Conservation (phyloP, 2,113 vertebrate species). For the Irena cyanogastra region DNA sequence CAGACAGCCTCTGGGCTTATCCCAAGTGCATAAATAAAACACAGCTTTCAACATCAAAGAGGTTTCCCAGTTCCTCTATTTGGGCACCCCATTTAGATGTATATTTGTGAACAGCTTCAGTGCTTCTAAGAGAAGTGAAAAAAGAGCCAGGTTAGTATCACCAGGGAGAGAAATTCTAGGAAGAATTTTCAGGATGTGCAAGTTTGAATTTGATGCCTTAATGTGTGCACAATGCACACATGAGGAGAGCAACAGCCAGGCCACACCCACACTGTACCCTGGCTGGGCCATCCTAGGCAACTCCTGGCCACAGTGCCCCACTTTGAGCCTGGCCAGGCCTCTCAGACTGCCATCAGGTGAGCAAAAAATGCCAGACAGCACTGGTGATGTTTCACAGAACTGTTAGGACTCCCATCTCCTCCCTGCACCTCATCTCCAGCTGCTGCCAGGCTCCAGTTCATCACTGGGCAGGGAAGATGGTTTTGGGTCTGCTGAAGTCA, state of each 20-base stretch:
- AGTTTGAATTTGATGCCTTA: background rate
- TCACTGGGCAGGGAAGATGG: background rate
- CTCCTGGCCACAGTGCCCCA: background rate
- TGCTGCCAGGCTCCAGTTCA: background rate
- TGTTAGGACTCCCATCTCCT: background rate
- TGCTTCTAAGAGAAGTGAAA: background rate
- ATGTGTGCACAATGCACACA: rapidly evolving
- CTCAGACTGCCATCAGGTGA: background rate
- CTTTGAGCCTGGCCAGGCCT: background rate
- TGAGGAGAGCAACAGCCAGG: background rate
- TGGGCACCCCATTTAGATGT: background rate
- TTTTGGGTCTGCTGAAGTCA: background rate
- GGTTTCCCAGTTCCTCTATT: background rate
- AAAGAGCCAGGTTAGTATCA: background rate
- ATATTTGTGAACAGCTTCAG: background rate
- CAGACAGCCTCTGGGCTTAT: constrained; percentile 2
- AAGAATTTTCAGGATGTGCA: background rate
- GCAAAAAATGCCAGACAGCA: background rate
- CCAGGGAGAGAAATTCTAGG: background rate
- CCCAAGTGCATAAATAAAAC: background rate
- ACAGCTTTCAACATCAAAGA: constrained; percentile 19
- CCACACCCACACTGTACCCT: background rate
- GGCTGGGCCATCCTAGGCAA: background rate
- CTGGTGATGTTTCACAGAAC: background rate
- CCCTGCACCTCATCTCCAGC: background rate